Base-by-base conservation (phyloP, 2,888 invertebrate species). In the Tenthredo distinguenda region DNA sequence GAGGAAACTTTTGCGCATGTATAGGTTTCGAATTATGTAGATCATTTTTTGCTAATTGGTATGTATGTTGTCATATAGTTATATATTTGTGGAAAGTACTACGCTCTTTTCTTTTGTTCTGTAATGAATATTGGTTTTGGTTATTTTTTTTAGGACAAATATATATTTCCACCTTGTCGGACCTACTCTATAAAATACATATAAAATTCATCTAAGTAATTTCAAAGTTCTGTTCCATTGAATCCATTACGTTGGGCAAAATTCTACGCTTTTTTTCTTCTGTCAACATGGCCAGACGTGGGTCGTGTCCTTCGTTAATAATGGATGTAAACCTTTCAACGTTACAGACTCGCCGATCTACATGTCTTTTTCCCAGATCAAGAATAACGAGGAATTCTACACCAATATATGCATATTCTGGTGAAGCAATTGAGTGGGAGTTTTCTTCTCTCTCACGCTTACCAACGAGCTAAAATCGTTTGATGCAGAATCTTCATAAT, bases 401-500 rank as follows among this genome's bases (percentile, higher is more conserved):
- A 76, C 21, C 21, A 31, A 76, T n/a, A 21, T 47, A 47, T 26
- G 21, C n/a, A 10, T 47, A 50, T 76, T 76, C 47, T 55, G 43
- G 55, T 40, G 21, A 31, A 55, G 50, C 77, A 62, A 62, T n/a
- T 43, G n/a, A 34, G 15, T 18, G 37, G 0, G 34, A 82, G 65
- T 55, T 83, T 83, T 47, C 47, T 83, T 68, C 10, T 68, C 68
- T 47, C 83, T 50, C 34, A 83, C 83, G 68, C 26, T 68, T 43
- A 83, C 68, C 71, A 83, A 83, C 83, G 71, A 83, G 83, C 31
- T 5, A 65, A 65, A 4, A 21, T 43, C 71, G 81, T 65, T 40
- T 81, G 21, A 62, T 37, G 62, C 68, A 68, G 81, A 81, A 62
- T 81, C 65, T 81, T 65, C 34, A 37, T 62, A 47, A 62, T 43